A percentile compares a stretch with the other conserved stretches of the same genome.
These are phyloP conservation scores for Odontocolon sp. DNA, from an alignment of 2,888 invertebrate species.

Conservation along the genomic window DNA sequence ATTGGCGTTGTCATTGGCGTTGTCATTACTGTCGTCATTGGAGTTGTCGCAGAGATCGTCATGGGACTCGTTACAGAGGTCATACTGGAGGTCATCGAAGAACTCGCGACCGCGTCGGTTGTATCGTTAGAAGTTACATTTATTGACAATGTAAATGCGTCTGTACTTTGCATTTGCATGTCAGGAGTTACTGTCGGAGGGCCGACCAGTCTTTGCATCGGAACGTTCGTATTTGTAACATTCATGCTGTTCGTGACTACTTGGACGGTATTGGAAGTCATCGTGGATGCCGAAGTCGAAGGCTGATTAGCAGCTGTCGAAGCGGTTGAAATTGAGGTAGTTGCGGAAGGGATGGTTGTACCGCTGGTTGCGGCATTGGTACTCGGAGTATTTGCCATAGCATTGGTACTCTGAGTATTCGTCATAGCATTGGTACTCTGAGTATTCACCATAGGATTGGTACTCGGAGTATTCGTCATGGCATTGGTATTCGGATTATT, in stretches of 20 bases:
- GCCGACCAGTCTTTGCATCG: slow-evolving; percentile 34
- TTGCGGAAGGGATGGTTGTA: no score
- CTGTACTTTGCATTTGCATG: slow-evolving; percentile 33
- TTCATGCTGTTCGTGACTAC: slow-evolving; percentile 44
- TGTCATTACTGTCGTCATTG: no score
- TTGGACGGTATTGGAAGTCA: slow-evolving; percentile 2
- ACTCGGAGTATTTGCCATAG: no score
- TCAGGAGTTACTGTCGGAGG: slow-evolving; percentile 9
- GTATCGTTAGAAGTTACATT: neutral
- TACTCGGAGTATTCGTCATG: slow-evolving; percentile 45
- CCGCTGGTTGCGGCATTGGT: no score
- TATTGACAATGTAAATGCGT: slow-evolving; percentile 8
- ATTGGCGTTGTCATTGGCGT: neutral
- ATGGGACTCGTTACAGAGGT: neutral
- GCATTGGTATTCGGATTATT: no score
- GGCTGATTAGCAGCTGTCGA: neutral
- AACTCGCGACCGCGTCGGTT: neutral
- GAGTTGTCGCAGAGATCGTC: neutral
- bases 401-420: slow-evolving; percentile 26
- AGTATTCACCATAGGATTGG: slow-evolving; percentile 54
- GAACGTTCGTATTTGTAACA: slow-evolving; percentile 13
- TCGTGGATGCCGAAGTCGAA: slow-evolving; percentile 25
- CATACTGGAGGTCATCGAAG: neutral
- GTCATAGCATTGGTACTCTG: slow-evolving; percentile 59
- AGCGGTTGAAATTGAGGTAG: no score